Base-by-base conservation (phyloP, 2,113 vertebrate genomes). In the Ophiodon elongatus region DNA sequence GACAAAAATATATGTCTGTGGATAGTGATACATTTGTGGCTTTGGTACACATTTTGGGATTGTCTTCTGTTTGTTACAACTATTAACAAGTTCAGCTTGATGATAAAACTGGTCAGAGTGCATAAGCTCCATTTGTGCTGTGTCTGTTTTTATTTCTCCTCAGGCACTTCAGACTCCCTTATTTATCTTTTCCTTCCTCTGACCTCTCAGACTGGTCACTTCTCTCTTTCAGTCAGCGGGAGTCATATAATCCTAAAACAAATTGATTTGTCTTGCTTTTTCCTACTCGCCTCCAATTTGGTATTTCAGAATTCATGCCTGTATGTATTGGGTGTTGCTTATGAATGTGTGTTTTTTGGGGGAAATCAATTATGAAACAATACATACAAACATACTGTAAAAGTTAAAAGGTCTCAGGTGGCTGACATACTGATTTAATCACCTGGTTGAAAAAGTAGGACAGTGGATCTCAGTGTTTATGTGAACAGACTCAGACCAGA, bases 191-290 rank as follows among this genome's bases (percentile, higher is more conserved):
- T 87, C 59, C 86, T 88, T 88, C 84, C 83, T 88, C 63, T 84
- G 29, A 39, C 76, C 76, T 83, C 77, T 86, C 78, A 41, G 52
- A 50, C 76, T 50, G 37, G 62, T 64, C 78, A 83, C 67, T 70
- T 79, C 86, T 83, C 69, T 73, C 69, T 73, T 84, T 80, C 79
- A 77, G 56, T 60, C 65, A 78, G 82, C 80, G 91, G 92, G 93
- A 91, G 88, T 80, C 75, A 54, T 60, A 72, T 87, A 35, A 35
- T 47, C 75, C 84, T 84, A 82, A 82, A 81, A 75, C 88, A 63
- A 95, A 94, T 91, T 41, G 90, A 94, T 93, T 94, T 81, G 84
- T 73, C 68, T 80, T 79, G 84, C 72, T 86, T 73, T 81, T 60
- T 57, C 33, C 65, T 29, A 0, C 35, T 71, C 2, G 31, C 37